Evolutionary conservation across 2,888 invertebrate species (phyloP).

Genomic region (Synergus umbraculus): DNA sequence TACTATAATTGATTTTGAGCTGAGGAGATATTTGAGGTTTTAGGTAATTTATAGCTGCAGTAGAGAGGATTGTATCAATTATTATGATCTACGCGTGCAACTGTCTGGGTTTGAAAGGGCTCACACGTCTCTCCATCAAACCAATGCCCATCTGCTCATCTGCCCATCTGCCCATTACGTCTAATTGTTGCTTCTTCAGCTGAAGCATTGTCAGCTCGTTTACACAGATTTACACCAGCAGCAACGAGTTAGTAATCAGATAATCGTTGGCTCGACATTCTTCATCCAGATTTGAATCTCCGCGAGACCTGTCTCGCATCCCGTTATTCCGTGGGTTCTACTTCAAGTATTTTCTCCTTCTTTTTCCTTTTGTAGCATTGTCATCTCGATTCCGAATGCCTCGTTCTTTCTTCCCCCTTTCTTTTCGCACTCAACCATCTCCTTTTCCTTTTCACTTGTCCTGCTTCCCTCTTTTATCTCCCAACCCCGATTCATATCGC

Average conservation of each 20-base stretch:
- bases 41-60: background rate
- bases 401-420: background rate
- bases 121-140: background rate
- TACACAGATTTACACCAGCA: slow-evolving; percentile 54
- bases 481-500: background rate
- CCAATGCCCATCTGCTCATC: background rate
- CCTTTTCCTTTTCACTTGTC: slow-evolving; percentile 40
- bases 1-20: background rate
- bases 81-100: background rate
- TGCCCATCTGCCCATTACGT: background rate
- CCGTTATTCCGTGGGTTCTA: slow-evolving; percentile 58
- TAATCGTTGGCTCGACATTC: slow-evolving; percentile 55
- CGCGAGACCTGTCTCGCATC: slow-evolving; percentile 56
- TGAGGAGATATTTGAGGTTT: background rate
- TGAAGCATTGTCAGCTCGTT: slow-evolving; percentile 56
- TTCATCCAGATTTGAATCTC: slow-evolving; percentile 63
- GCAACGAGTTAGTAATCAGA: slow-evolving; percentile 58
- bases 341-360: slow-evolving; percentile 54
- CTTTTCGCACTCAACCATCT: slow-evolving; percentile 39
- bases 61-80: background rate
- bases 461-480: slow-evolving; percentile 14
- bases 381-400: slow-evolving; percentile 38
- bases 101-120: background rate
- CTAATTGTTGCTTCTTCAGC: slow-evolving; percentile 43
- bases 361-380: slow-evolving; percentile 53